Conservation (phyloP, 2,113 vertebrate genomes). For the Columba janthina region DNA sequence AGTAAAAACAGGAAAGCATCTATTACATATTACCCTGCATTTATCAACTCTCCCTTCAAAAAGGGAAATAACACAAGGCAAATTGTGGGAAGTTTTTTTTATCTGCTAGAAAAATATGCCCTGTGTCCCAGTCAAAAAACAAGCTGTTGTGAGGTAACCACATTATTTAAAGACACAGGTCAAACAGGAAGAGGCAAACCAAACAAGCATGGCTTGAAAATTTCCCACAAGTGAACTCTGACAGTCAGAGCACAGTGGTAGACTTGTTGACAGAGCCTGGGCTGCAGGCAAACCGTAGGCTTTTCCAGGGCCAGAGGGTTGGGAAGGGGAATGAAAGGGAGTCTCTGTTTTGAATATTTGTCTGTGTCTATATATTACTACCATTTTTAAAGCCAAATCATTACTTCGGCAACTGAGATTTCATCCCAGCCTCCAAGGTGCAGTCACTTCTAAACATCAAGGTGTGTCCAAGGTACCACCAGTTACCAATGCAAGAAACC, state of each 20-base stretch:
- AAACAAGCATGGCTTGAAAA: constrained; percentile 76
- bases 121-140: constrained; percentile 75
- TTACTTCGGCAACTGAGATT: neutral
- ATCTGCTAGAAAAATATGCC: constrained; percentile 81
- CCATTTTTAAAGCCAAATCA: neutral
- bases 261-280: constrained; percentile 20
- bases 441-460: neutral
- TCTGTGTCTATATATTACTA: fast-evolving
- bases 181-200: constrained; percentile 81
- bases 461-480: neutral
- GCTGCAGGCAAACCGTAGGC: neutral
- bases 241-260: neutral
- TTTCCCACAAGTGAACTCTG: constrained; percentile 70
- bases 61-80: constrained; percentile 82
- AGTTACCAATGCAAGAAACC: neutral
- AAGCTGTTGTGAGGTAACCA: constrained; percentile 77
- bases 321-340: neutral
- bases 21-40: constrained; percentile 73
- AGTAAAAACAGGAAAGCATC: constrained; percentile 82
- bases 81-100: constrained; percentile 80
- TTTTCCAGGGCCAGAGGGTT: neutral
- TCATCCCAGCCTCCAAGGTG: neutral
- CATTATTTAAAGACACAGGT: constrained; percentile 79
- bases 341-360: neutral
- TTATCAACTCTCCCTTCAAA: constrained; percentile 72